These are phyloP conservation scores for Muscicapa adusta DNA, from an alignment of 2,113 vertebrate genomes.

Conservation along the genomic window DNA sequence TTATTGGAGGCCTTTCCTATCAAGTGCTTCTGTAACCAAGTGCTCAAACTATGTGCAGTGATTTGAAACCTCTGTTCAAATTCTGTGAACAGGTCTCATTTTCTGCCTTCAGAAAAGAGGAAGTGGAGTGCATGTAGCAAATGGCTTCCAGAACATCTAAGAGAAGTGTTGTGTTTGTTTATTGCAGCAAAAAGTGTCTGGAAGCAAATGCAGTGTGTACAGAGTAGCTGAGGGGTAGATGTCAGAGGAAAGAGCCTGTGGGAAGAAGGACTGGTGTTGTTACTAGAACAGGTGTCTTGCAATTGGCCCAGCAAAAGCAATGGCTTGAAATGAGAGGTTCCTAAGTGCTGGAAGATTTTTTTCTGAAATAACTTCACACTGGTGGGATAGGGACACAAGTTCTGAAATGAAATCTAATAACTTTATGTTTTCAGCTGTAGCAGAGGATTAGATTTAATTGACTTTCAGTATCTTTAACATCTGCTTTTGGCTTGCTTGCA, in stretches of 20 bases:
- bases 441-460: neutral
- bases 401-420: neutral
- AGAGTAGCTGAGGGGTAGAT: neutral
- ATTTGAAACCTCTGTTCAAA: neutral
- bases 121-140: neutral
- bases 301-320: neutral
- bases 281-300: neutral
- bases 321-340: neutral
- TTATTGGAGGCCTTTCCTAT: neutral
- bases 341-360: neutral
- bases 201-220: neutral
- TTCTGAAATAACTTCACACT: neutral
- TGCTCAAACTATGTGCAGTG: neutral
- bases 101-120: neutral
- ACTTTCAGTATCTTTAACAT: neutral
- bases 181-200: neutral
- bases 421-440: neutral
- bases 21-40: rapidly evolving
- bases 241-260: neutral
- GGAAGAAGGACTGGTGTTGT: neutral
- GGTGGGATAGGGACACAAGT: neutral
- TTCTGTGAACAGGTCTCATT: neutral
- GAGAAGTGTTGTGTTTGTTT: neutral
- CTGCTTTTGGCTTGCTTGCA: neutral
- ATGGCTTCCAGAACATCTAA: neutral